A percentile compares a stretch with the other conserved stretches of the same genome.
Evolutionary conservation across 2,113 vertebrate genomes (phyloP).

Genomic region (Myotis davidii): DNA sequence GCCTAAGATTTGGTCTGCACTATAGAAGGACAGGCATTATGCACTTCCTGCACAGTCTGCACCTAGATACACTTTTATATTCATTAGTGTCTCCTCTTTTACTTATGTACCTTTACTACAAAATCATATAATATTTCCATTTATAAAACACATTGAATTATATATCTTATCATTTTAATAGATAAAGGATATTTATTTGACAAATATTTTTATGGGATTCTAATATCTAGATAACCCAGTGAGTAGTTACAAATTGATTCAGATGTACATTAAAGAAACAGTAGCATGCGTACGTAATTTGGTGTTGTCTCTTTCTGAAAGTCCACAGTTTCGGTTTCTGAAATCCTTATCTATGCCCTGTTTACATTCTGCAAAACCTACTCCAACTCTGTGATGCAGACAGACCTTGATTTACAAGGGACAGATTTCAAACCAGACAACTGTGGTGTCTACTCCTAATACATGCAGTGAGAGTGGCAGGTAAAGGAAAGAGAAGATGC

Average conservation of each 20-base stretch:
- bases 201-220: background rate
- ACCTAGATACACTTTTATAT: background rate
- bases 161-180: background rate
- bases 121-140: background rate
- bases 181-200: background rate
- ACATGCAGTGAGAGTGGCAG: constrained; percentile 53
- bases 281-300: constrained; percentile 66
- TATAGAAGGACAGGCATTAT: background rate
- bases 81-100: background rate
- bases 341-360: background rate
- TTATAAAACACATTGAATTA: background rate
- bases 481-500: constrained; percentile 68
- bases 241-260: constrained; percentile 18
- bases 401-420: constrained; percentile 67
- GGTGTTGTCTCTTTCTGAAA: constrained; percentile 67
- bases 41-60: background rate
- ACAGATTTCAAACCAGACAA: constrained; percentile 65
- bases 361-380: constrained; percentile 13
- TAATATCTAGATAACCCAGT: constrained; percentile 3
- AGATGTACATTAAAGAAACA: constrained; percentile 62
- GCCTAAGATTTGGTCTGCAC: background rate
- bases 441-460: constrained; percentile 60
- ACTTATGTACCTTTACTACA: background rate
- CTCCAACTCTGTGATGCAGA: constrained; percentile 59
- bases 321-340: constrained; percentile 40